Conservation (phyloP, 2,797 vertebrate genomes). For the Leucoraja ocellata region DNA sequence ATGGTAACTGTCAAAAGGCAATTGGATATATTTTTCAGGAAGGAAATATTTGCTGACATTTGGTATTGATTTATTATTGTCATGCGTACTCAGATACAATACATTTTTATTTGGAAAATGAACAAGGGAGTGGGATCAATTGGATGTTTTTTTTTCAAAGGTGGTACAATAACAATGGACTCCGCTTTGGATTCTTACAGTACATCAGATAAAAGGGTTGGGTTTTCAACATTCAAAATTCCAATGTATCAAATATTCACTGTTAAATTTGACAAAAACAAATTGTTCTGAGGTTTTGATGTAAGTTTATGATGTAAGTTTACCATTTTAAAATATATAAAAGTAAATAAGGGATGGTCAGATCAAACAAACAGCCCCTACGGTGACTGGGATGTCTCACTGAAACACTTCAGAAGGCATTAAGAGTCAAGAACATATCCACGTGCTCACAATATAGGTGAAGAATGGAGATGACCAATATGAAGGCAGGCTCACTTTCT, state of each 20-base stretch:
- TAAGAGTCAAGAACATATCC: background rate
- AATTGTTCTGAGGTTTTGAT: background rate
- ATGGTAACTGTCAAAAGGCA: no score
- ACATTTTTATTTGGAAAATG: no score
- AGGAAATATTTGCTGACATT: no score
- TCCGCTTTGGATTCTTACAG: background rate
- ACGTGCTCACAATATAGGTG: no score
- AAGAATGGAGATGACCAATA: no score
- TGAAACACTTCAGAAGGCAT: background rate
- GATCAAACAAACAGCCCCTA: background rate
- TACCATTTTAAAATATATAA: background rate
- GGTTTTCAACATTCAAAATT: background rate
- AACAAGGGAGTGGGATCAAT: no score
- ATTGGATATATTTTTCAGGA: no score
- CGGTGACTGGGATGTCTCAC: background rate
- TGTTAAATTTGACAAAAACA: background rate
- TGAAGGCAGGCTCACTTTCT: background rate
- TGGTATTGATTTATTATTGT: no score
- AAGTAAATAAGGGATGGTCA: background rate
- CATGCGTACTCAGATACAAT: no score
- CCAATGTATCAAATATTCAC: background rate
- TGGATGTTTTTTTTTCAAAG: no score
- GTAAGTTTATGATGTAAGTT: background rate
- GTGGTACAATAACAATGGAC: no score
- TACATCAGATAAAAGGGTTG: background rate